Evolutionary conservation across 2,888 invertebrate genomes (phyloP), one percentile per base, ranked within the genome.

Genomic region (Cephus spinipes): DNA sequence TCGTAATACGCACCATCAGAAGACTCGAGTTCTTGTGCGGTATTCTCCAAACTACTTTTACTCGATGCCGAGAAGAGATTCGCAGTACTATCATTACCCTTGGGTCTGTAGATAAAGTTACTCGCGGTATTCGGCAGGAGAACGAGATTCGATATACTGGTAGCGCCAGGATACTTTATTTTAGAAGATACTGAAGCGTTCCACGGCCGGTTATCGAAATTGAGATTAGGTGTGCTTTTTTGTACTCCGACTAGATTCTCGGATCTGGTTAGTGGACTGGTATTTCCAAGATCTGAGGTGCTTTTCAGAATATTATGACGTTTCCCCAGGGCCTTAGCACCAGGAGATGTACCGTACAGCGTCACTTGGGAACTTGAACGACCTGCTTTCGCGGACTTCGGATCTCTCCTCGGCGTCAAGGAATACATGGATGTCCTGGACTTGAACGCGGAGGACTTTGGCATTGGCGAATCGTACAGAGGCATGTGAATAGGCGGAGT

Each of bases 401-500:
- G 81, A 76, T 85, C 83, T 80, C 80, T 86, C 40, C 83, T 82
- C 68, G 86, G 84, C 68, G 85, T 80, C 71, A 88, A 80, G 78
- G 89, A 88, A 76, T 87, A 85, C 15, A 85, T 81, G 77, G 88
- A 88, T 35, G 85, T 78, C 80, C 83, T 85, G 80, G 88, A 87
- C 79, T 85, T 88, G 76, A 85, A 81, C 85, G 84, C 30, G 81
- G 84, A 83, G 69, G 81, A 80, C 82, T 87, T 90, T 78, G 86
- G 82, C 77, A 85, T 83, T 78, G 88, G 88, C 75, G 90, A 87
- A 82, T 89, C 89, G 81, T 89, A 89, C 79, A 90, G 82, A 76
- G 91, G 90, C 87, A 88, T 88, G 85, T 91, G 88, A 89, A 89
- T 89, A 88, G 88, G 89, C 85, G 91, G 90, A 83, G 90, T 90